A percentile compares a stretch with the other conserved stretches of the same genome.
Conservation (phyloP, 2,797 vertebrate species). For the Miichthys miiuy region DNA sequence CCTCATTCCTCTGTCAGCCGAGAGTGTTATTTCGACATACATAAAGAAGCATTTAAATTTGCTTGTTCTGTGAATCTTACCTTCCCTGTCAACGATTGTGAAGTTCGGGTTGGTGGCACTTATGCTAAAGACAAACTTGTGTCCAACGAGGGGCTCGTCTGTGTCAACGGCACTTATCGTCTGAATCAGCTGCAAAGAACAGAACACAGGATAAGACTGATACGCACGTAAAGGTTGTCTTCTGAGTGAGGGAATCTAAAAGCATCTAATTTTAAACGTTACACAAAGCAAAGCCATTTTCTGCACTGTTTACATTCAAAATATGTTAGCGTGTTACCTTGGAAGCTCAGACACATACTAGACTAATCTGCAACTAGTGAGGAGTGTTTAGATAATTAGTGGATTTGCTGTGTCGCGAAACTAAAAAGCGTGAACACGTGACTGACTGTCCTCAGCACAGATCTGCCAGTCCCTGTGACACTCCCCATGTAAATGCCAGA, state of each 20-base stretch:
- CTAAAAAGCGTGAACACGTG: neutral
- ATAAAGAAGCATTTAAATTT: neutral
- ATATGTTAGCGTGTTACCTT: too few species aligned
- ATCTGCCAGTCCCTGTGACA: neutral
- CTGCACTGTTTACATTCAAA: neutral
- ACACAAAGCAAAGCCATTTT: neutral
- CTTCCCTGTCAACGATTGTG: slow-evolving; percentile 96
- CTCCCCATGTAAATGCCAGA: slow-evolving; percentile 14
- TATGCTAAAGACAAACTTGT: slow-evolving; percentile 98
- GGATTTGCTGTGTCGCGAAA: slow-evolving; percentile 12
- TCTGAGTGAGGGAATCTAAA: neutral
- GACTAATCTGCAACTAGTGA: slow-evolving; percentile 23
- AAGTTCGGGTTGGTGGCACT: slow-evolving; percentile 96
- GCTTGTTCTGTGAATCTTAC: slow-evolving; percentile 74
- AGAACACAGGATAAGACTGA: neutral
- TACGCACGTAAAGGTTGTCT: neutral
- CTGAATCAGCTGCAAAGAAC: slow-evolving; percentile 91
- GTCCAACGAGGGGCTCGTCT: slow-evolving; percentile 95
- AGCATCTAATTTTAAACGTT: neutral
- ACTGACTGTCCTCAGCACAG: neutral
- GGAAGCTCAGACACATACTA: neutral
- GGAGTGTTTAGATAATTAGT: slow-evolving; percentile 22
- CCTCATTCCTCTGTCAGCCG: neutral
- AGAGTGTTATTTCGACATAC: too few species aligned
- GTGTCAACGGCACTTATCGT: slow-evolving; percentile 98